These are phyloP conservation scores for Lates japonicus DNA, from an alignment of 2,797 vertebrate species.

Conservation along the genomic window DNA sequence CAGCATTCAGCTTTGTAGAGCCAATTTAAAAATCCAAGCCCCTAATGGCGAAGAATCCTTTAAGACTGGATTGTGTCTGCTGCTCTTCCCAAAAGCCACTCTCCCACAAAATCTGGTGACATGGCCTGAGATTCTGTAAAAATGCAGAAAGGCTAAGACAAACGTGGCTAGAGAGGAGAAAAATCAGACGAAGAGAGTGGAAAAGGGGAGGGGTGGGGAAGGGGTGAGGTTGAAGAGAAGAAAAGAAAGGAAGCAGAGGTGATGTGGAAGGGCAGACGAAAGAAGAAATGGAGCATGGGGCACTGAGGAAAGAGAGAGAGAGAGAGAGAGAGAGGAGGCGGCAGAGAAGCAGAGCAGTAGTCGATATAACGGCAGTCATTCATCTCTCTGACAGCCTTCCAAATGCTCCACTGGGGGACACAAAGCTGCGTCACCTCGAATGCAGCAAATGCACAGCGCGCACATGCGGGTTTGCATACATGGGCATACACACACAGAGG, in stretches of 20 bases:
- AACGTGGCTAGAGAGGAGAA: slow-evolving; percentile 16
- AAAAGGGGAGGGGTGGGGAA: background rate
- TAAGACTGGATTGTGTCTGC: slow-evolving; percentile 26
- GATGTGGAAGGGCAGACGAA: slow-evolving; percentile 47
- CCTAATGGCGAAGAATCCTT: slow-evolving; percentile 40
- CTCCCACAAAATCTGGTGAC: slow-evolving; percentile 29
- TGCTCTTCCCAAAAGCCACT: slow-evolving; percentile 47
- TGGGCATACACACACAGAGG: slow-evolving; percentile 25
- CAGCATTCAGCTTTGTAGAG: slow-evolving; percentile 44
- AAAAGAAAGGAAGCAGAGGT: slow-evolving; percentile 54
- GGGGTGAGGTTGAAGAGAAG: slow-evolving; percentile 32
- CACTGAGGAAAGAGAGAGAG: slow-evolving; percentile 43
- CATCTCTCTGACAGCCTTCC: slow-evolving; percentile 83
- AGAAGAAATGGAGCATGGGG: slow-evolving; percentile 63
- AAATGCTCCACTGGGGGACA: slow-evolving; percentile 81
- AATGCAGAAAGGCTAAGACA: slow-evolving; percentile 43
- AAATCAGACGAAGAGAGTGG: slow-evolving; percentile 19
- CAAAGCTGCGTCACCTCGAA: slow-evolving; percentile 78
- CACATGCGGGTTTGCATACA: slow-evolving; percentile 48
- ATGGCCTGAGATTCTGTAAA: slow-evolving; percentile 36
- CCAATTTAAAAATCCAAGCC: slow-evolving; percentile 50
- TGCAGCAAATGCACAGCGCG: slow-evolving; percentile 65
- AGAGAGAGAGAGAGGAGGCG: slow-evolving; percentile 31
- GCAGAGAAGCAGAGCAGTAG: slow-evolving; percentile 72
- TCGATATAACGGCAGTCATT: slow-evolving; percentile 84